Evolutionary conservation across 1,140 invertebrate genomes (phyloP), one percentile per base, ranked within the genome.

Genomic region (Musca vetustissima): DNA sequence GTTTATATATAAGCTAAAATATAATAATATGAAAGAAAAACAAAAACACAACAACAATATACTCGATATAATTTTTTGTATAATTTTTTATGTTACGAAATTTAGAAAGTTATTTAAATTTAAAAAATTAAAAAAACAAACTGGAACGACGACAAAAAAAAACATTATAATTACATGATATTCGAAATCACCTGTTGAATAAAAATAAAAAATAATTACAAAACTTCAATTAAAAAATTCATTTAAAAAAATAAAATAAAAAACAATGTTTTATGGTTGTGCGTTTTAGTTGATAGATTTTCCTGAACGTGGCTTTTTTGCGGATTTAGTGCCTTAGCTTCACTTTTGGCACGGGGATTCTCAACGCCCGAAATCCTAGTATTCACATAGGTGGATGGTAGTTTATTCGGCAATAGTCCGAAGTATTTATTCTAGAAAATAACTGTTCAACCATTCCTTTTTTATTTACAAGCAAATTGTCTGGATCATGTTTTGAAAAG

Each of bases 211-310:
- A n/a, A n/a, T n/a, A n/a, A n/a, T n/a, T n/a, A 21, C 32, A 52
- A 69, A 59, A 71, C 48, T 69, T 71, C 65, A 72, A 48, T 70
- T 71, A 70, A 72, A 75, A 77, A n/a, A n/a, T n/a, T n/a, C n/a
- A n/a, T n/a, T 74, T 75, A 76, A 76, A 75, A 74, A 2, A 28
- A 48, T 50, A 52, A 76, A 79, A 78, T 77, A 76, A 74, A 79
- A 77, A 79, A 79, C 68, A 15, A 73, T 76, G 75, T 76, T 77
- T 79, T 79, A 79, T 79, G 48, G 52, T 50, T 52, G 64, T 19
- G 36, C 11, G 36, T 43, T 43, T 43, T 43, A 43, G 36, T 43
- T 43, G 36, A 43, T 43, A 43, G 13, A 43, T 43, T 13, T 43
- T 43, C 36, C 36, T 43, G 36, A 43, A 43, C 11, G 4, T 8